phyloP scores from a whole-genome alignment of 1,140 invertebrate genomes.

The Nephila pilipes region DNA sequence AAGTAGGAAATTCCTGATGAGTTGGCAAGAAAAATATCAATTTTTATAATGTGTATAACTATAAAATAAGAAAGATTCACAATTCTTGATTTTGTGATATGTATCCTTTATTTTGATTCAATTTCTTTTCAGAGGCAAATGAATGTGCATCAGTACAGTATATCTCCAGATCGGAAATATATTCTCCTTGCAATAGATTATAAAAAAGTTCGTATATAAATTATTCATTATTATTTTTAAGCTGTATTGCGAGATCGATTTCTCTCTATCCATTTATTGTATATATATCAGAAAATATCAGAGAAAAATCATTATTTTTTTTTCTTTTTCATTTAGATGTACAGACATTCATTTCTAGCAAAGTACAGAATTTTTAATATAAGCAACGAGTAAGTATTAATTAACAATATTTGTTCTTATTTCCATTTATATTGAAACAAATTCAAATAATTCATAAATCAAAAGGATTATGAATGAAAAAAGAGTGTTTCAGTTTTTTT shows the following conservation, averaged over 20 bases:
- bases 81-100: too few relatives aligned
- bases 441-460: too few relatives aligned
- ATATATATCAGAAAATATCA: neutral
- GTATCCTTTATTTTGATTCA: neutral
- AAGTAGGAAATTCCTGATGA: too few relatives aligned
- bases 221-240: neutral
- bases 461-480: too few relatives aligned
- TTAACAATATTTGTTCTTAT: too few relatives aligned
- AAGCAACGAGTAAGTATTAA: constrained; percentile 85
- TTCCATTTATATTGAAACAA: too few relatives aligned
- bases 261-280: neutral
- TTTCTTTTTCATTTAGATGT: constrained; percentile 79
- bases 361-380: constrained; percentile 89
- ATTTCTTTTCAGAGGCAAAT: constrained; percentile 65
- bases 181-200: constrained; percentile 66
- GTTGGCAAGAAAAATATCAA: too few relatives aligned
- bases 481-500: too few relatives aligned
- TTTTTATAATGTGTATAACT: too few relatives aligned
- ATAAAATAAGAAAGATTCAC: too few relatives aligned
- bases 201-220: constrained; percentile 57
- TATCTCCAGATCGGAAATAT: constrained; percentile 68
- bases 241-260: neutral
- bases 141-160: constrained; percentile 68
- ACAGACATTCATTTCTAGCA: constrained; percentile 84
- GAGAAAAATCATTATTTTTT: neutral